Evolutionary conservation across 2,113 vertebrate genomes (phyloP).

Genomic region (Xiphias gladius): DNA sequence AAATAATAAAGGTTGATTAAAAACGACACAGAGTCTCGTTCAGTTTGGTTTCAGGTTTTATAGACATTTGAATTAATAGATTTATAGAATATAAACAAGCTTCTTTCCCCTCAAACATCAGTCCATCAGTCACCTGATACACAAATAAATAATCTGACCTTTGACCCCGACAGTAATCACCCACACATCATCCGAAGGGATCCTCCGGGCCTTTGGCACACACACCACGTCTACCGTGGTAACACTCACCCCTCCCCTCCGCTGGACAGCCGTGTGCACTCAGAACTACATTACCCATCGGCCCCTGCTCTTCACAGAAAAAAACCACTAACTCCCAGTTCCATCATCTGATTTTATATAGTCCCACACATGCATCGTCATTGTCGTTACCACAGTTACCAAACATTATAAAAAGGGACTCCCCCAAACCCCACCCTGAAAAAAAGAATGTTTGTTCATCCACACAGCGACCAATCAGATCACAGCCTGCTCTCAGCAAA

Average conservation of each 20-base stretch:
- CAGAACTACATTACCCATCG: constrained; percentile 56
- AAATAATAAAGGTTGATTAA: too few species aligned
- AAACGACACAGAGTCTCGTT: neutral
- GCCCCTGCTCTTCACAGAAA: constrained; percentile 20
- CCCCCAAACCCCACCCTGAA: neutral
- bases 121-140: constrained; percentile 55
- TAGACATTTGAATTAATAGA: constrained; percentile 77
- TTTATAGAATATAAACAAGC: constrained; percentile 84
- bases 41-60: constrained; percentile 73
- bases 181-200: neutral
- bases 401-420: constrained; percentile 48
- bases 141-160: constrained; percentile 85
- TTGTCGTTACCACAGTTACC: constrained; percentile 45
- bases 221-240: constrained; percentile 3
- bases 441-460: constrained; percentile 19
- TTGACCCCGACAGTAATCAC: constrained; percentile 31
- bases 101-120: constrained; percentile 33
- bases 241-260: neutral
- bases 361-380: constrained; percentile 44
- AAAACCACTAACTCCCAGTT: neutral
- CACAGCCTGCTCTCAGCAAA: neutral
- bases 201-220: constrained; percentile 57
- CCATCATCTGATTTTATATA: constrained; percentile 32
- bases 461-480: constrained; percentile 45
- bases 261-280: neutral